phyloP scores from a whole-genome alignment of 64 coral and sea anemone genomes.

The Montipora capricornis region DNA sequence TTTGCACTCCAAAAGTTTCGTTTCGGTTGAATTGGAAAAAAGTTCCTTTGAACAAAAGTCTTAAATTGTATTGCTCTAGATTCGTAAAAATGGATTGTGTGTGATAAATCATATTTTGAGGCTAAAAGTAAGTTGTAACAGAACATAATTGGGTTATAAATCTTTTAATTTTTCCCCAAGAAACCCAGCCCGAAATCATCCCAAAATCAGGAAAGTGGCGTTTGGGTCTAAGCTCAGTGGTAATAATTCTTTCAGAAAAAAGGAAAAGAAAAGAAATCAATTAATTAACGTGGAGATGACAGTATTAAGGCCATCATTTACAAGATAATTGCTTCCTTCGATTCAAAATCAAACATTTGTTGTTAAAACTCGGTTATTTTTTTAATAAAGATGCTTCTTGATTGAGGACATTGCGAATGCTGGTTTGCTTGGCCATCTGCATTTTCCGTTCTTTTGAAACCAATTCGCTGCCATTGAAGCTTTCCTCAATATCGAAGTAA shows the following conservation, averaged over 20 bases:
- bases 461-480: not conserved
- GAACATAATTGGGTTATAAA: not conserved
- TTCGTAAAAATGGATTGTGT: not conserved
- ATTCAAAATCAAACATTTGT: not conserved
- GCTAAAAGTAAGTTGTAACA: not conserved
- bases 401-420: no score
- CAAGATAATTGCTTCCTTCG: conserved; percentile 11
- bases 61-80: no score
- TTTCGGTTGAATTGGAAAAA: no score
- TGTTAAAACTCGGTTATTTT: not conserved
- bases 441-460: not conserved
- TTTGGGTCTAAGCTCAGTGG: not conserved
- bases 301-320: not conserved
- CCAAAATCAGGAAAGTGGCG: no score
- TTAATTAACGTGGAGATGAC: conserved; percentile 8
- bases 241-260: not conserved
- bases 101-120: not conserved
- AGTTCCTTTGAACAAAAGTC: no score
- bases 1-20: no score
- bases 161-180: not conserved
- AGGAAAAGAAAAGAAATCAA: not conserved
- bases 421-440: not conserved
- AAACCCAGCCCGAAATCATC: not conserved
- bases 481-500: not conserved
- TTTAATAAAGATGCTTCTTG: not conserved